Percentiles rank a stretch among this genome's conserved stretches.
Conservation (phyloP, 2,888 invertebrate genomes). For the Operophtera brumata region DNA sequence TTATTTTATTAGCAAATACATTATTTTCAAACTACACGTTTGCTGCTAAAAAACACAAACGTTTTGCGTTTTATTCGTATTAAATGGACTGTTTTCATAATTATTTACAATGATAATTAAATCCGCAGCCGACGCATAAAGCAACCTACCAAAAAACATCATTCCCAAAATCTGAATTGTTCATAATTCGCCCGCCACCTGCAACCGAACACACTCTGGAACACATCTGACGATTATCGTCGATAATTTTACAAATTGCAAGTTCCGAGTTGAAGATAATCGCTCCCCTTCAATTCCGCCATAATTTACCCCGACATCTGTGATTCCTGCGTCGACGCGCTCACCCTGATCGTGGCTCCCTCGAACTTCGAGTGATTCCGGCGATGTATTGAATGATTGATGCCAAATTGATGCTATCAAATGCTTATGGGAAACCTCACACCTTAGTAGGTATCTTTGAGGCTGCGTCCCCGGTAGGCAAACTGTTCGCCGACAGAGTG, state of each 20-base stretch:
- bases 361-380: constrained; percentile 46
- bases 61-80: no score
- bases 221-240: constrained; percentile 30
- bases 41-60: no score
- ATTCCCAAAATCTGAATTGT: not conserved
- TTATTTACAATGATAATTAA: no score
- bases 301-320: constrained; percentile 26
- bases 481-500: no score
- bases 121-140: no score
- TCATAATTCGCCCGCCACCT: constrained; percentile 7
- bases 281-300: constrained; percentile 15
- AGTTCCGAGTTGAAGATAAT: constrained; percentile 28
- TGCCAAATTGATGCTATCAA: constrained; percentile 25
- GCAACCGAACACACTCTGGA: constrained; percentile 24
- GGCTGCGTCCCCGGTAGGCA: no score
- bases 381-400: constrained; percentile 43
- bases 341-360: constrained; percentile 2
- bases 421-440: not conserved
- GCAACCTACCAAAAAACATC: no score
- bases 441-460: constrained; percentile 1
- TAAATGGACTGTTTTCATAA: no score
- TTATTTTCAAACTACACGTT: no score
- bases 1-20: no score
- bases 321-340: constrained; percentile 2
- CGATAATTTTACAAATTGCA: constrained; percentile 29